Percentiles rank a stretch among this genome's conserved stretches.
Conservation (phyloP, 2,113 vertebrate genomes). For the Strix aluco region DNA sequence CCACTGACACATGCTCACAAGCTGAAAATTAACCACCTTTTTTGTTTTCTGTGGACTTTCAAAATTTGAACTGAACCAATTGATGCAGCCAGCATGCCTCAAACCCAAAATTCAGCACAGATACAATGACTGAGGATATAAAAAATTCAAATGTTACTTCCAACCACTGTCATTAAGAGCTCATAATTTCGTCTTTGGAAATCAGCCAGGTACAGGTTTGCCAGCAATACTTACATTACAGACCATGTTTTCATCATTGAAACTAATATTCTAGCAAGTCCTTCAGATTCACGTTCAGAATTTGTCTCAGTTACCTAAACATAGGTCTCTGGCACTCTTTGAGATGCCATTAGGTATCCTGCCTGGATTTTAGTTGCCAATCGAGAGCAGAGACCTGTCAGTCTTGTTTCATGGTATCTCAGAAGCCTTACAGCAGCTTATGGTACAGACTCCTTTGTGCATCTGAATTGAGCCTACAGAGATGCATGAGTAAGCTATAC, state of each 20-base stretch:
- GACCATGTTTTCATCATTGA: background rate
- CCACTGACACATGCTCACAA: background rate
- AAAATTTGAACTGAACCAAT: background rate
- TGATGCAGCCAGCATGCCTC: accelerated
- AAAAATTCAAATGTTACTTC: background rate
- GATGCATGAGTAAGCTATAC: background rate
- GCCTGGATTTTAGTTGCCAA: background rate
- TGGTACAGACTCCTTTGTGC: background rate
- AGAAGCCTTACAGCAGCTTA: background rate
- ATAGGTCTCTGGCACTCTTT: background rate
- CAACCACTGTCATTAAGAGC: background rate
- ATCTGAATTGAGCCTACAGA: background rate
- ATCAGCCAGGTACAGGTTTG: background rate
- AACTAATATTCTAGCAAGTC: background rate
- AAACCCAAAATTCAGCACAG: background rate
- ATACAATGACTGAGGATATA: background rate
- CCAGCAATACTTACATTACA: background rate
- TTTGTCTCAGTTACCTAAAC: background rate
- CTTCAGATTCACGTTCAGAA: background rate
- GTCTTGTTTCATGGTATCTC: background rate
- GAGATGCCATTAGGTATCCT: background rate
- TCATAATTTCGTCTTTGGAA: background rate
- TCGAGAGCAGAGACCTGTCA: background rate
- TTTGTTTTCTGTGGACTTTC: background rate
- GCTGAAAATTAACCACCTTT: background rate